Evolutionary conservation across 1,140 invertebrate species (phyloP).

Genomic region (Brachionus manjavacas): DNA sequence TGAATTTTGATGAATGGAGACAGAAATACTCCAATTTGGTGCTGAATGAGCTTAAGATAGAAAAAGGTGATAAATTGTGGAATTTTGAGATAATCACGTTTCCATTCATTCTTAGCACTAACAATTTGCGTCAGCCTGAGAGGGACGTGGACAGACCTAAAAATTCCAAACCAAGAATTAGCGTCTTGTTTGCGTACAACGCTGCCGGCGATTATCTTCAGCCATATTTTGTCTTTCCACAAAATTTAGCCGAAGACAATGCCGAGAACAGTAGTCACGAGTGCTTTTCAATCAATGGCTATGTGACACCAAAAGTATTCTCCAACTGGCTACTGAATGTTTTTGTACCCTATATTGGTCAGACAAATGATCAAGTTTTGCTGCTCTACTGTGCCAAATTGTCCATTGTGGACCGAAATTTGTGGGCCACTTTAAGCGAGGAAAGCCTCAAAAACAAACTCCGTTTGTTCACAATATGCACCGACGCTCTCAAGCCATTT

Average conservation of each 20-base stretch:
- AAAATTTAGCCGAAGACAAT: background rate
- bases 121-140: background rate
- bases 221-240: slow-evolving; percentile 8
- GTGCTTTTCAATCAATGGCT: background rate
- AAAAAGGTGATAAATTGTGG: background rate
- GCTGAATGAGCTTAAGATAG: background rate
- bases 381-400: slow-evolving; percentile 6
- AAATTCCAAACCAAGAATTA: slow-evolving; percentile 7
- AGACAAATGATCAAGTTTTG: background rate
- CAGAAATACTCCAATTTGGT: background rate
- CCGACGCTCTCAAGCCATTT: background rate
- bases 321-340: background rate
- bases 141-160: background rate
- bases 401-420: background rate
- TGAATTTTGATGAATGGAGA: background rate
- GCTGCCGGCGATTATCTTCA: slow-evolving; percentile 11
- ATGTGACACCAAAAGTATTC: background rate
- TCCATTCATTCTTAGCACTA: background rate
- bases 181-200: background rate
- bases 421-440: background rate
- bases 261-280: background rate
- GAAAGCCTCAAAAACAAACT: background rate
- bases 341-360: background rate
- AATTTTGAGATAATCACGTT: slow-evolving; percentile 4
- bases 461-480: background rate